Evolutionary conservation across 2,888 invertebrate species (phyloP), one percentile per base, ranked within the genome.

Genomic region (Cephonodes hylas): DNA sequence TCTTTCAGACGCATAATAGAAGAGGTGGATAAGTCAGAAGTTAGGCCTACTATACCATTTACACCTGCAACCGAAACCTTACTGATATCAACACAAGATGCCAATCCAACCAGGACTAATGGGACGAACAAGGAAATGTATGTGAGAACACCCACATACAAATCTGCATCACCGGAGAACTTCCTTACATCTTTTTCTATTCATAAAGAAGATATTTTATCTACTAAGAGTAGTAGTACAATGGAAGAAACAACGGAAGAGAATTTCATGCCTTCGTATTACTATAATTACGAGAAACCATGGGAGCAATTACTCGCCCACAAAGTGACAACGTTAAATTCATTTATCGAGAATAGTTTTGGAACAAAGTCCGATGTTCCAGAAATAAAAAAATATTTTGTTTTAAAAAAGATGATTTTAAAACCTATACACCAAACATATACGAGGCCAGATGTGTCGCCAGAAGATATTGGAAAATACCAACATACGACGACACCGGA

Each of bases 341-440:
- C 4, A 31, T 18, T 7, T 18, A 1, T 5, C 10, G n/a, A 38
- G n/a, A 38, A n/a, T n/a, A 38, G 38, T 38, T 38, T n/a, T 38
- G 38, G n/a, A 38, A 38, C 38, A 3, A 4, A n/a, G 3, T n/a
- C 38, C n/a, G 34, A 1, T 34, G n/a, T 38, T n/a, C 38, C 38
- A 3, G 38, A 38, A 38, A n/a, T 8, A 4, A 38, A 38, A 4
- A n/a, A 15, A 27, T 31, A 10, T 8, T 18, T 31, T 31, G 6
- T 10, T 1, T 31, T 53, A 10, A 53, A 31, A 53, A 53, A 53
- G 18, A 18, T 53, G 27, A 53, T 53, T 3, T 15, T 53, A 8
- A 53, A 53, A 53, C 53, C 53, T 53, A 15, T 53, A 18, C 31
- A n/a, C n/a, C n/a, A n/a, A n/a, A n/a, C n/a, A n/a, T n/a, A n/a